These are phyloP conservation scores for Rotaria socialis DNA, from an alignment of 2,888 invertebrate species.

Conservation along the genomic window DNA sequence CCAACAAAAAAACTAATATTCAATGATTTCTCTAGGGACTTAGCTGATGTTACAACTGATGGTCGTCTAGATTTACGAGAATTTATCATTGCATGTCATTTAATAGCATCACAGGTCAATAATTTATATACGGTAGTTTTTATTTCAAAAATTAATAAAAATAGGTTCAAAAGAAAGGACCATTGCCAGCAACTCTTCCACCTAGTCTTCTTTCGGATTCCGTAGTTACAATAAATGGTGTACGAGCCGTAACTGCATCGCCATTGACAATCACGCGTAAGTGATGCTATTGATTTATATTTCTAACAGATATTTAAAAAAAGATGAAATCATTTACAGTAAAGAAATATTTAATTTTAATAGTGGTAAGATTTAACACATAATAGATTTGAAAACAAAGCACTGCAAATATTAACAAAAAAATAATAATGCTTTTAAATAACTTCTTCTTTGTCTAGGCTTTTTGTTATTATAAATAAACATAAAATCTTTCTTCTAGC, in stretches of 20 bases:
- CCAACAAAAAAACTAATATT: too few species aligned
- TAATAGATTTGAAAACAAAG: not conserved
- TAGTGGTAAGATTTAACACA: not conserved
- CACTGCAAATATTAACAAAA: not conserved
- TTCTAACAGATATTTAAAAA: too few species aligned
- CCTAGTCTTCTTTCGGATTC: constrained; percentile 31
- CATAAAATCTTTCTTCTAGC: not conserved
- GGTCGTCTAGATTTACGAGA: constrained; percentile 60
- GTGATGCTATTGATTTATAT: not conserved
- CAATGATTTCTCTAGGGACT: constrained; percentile 50
- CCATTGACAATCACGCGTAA: not conserved
- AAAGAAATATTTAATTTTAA: not conserved
- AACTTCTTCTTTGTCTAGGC: not conserved
- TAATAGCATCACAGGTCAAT: constrained; percentile 52
- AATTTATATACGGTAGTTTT: constrained; percentile 63
- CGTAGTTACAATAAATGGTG: not conserved
- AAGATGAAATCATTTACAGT: not conserved
- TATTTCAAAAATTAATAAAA: constrained; percentile 59
- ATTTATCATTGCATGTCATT: constrained; percentile 59
- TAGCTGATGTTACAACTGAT: constrained; percentile 59
- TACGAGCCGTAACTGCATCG: too few species aligned
- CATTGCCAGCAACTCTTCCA: constrained; percentile 38
- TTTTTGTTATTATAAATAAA: not conserved
- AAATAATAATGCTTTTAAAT: not conserved
- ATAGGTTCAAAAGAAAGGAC: constrained; percentile 32